Evolutionary conservation across 2,888 invertebrate genomes (phyloP).

Genomic region (Mythimna albipuncta): DNA sequence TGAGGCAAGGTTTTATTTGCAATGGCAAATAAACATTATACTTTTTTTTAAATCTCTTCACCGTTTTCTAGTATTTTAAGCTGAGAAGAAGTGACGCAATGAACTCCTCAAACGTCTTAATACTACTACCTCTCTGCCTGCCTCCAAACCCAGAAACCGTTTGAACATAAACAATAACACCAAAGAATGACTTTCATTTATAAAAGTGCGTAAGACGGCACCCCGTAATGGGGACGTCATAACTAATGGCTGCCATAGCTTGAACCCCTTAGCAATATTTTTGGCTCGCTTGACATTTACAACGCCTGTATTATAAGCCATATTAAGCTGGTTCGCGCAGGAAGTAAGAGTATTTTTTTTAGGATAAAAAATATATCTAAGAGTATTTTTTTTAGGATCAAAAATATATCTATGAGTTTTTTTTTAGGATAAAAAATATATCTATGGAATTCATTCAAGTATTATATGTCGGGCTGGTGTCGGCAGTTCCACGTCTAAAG

Average conservation of each 20-base stretch:
- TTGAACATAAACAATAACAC: slow-evolving; percentile 51
- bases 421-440: too few species aligned
- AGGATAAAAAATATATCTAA: background rate
- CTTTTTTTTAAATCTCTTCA: fast-evolving
- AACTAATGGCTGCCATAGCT: slow-evolving; percentile 47
- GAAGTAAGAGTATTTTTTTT: background rate
- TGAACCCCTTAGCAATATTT: slow-evolving; percentile 53
- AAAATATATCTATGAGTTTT: too few species aligned
- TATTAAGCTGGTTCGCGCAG: slow-evolving; percentile 30
- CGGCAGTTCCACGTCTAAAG: too few species aligned
- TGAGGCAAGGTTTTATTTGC: too few species aligned
- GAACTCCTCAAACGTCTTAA: background rate
- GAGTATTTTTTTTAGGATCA: too few species aligned
- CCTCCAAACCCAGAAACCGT: background rate
- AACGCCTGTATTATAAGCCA: slow-evolving; percentile 31
- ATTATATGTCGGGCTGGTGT: too few species aligned
- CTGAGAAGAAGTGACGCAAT: background rate
- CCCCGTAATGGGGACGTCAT: slow-evolving; percentile 53
- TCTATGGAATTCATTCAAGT: too few species aligned
- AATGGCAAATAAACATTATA: too few species aligned
- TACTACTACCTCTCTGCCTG: background rate
- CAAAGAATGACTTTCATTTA: slow-evolving; percentile 58
- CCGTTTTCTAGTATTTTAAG: background rate
- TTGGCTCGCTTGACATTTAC: slow-evolving; percentile 45
- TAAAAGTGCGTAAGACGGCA: slow-evolving; percentile 57